A percentile compares a stretch with the other conserved stretches of the same genome.
Evolutionary conservation across 2,113 vertebrate genomes (phyloP).

Genomic region (Irena cyanogastra): DNA sequence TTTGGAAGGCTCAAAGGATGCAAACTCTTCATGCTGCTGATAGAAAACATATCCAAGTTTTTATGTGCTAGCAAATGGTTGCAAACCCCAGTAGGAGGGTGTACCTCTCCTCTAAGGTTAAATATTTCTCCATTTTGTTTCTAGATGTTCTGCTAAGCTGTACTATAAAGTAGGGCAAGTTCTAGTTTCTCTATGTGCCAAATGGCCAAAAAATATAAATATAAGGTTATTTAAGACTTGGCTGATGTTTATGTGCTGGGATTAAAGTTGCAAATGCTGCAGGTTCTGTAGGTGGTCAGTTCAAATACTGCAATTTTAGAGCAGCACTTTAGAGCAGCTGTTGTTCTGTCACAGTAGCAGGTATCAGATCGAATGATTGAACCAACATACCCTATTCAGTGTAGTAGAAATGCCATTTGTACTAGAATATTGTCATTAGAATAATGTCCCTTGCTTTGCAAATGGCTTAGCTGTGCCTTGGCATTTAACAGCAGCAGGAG

Average conservation of each 20-base stretch:
- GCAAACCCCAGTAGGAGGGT: background rate
- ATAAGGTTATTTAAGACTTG: background rate
- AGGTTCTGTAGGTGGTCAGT: background rate
- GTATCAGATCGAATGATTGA: background rate
- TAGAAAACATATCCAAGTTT: background rate
- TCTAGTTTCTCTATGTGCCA: background rate
- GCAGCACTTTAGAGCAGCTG: background rate
- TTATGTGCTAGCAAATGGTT: background rate
- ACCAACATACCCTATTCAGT: background rate
- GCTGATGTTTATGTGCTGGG: background rate
- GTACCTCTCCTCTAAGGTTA: background rate
- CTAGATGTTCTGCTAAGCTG: background rate
- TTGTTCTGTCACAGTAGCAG: background rate
- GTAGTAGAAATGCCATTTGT: background rate
- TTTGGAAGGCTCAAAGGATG: background rate
- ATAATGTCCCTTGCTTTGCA: constrained; percentile 3
- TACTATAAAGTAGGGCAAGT: background rate
- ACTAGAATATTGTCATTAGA: background rate
- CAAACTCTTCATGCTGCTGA: background rate
- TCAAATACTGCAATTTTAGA: background rate
- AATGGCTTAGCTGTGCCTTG: background rate
- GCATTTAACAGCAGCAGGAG: constrained; percentile 38
- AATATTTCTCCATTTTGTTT: background rate
- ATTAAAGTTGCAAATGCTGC: background rate
- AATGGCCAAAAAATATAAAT: background rate